Conservation (phyloP, 2,113 vertebrate species). For the Morphnarchus princeps region DNA sequence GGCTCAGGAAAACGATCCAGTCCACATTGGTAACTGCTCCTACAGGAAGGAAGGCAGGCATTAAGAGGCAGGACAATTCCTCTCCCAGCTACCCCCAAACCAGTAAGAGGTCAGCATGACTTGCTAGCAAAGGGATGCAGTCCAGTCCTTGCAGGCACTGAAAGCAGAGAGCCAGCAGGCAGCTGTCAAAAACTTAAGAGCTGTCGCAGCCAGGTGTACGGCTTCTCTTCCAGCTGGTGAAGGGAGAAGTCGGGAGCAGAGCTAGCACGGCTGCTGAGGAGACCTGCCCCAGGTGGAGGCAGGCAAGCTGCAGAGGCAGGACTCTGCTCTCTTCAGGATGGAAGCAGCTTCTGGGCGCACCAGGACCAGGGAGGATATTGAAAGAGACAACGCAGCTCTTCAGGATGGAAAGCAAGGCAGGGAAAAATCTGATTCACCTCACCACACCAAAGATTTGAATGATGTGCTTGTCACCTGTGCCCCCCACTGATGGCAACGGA, state of each 20-base stretch:
- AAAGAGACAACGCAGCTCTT: background rate
- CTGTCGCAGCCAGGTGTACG: background rate
- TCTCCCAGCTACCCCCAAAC: background rate
- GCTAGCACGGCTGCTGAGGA: background rate
- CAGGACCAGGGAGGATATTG: background rate
- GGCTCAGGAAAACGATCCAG: background rate
- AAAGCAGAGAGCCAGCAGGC: background rate
- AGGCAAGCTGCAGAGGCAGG: background rate
- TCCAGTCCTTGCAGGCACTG: background rate
- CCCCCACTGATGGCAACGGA: accelerated
- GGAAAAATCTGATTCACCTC: background rate
- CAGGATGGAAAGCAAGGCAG: background rate
- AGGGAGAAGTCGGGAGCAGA: background rate
- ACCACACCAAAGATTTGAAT: background rate
- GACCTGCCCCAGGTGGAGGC: background rate
- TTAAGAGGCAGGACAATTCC: background rate
- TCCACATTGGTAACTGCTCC: background rate
- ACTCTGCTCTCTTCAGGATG: background rate
- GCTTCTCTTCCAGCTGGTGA: background rate
- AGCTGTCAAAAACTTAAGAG: background rate
- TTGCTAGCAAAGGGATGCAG: background rate
- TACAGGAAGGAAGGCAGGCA: background rate
- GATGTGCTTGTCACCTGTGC: background rate
- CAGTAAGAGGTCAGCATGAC: background rate
- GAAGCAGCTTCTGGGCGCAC: background rate